Evolutionary conservation across 2,113 vertebrate genomes (phyloP), one percentile per base, ranked within the genome.

Genomic region (Sylvilagus bachmani): DNA sequence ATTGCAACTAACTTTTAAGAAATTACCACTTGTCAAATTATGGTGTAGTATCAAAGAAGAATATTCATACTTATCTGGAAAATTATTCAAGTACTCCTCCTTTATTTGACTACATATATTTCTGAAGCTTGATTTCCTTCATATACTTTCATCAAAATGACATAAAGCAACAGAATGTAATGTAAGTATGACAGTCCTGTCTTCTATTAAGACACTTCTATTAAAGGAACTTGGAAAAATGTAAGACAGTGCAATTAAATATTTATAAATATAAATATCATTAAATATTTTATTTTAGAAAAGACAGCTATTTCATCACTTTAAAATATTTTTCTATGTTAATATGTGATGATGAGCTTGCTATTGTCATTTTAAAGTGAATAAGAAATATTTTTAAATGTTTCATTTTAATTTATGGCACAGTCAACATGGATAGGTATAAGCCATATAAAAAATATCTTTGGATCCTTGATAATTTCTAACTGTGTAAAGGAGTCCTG

Each of bases 11-110:
- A 86, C 31, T 89, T 81, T 90, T 74, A 79, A 66, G 29, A 92
- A 93, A 79, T 12, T 36, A 67, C 6, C n/a, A 67, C 58, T 90
- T 84, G 17, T 53, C 27, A 17, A 93, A 33, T 86, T 83, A 71
- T 91, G 51, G 29, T 83, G 17, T 69, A 49, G 2, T 86, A 91
- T 44, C 69, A 92, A 93, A 96, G 25, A 75, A 93, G n/a, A 95
- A 80, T 69, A 95, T 27, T 79, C 53, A 95, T 11, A 89, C 49
- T 64, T 91, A 64, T 29, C 25, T 90, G 33, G 33, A 90, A 73
- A 86, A 36, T 0, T 55, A 64, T 69, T 66, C 62, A 89, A 89
- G 67, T 44, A 53, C 2, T 62, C 31, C 24, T 44, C 24, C 64
- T 74, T 87, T 93, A 73, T 36, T 29, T 17, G 95, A 31, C 10